Evolutionary conservation across 2,797 vertebrate species (phyloP), one percentile per base, ranked within the genome.

Genomic region (Choloepus didactylus): DNA sequence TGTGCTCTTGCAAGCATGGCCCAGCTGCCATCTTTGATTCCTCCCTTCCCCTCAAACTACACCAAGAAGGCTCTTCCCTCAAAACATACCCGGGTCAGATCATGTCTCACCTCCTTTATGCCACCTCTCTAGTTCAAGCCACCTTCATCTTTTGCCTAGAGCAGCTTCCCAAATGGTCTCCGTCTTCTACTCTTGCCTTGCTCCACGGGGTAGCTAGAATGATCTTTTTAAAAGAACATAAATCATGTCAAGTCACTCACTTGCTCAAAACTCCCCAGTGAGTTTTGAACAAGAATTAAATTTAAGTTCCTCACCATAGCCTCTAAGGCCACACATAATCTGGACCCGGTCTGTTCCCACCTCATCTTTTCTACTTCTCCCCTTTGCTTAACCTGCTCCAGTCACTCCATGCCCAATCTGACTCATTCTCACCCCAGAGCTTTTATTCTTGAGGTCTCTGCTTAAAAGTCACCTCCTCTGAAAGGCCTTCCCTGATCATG

Each of bases 361-460:
- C 41, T 86, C 15, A 27, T 38, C 41, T 85, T 89, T 56, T 80
- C 77, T 91, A 15, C 14, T 72, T 12, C 41, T 73, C 38, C n/a
- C 54, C 67, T 49, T 64, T 62, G 27, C 49, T 41, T 67, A 38
- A 64, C 60, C 41, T 72, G 66, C 72, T 95, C 66, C 56, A 67
- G 27, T 18, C 9, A 62, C 18, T 46, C 60, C n/a, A 3, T 12
- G 87, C 41, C 77, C 9, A 64, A 67, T 16, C 69, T 49, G 46
- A n/a, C 51, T 72, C 77, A 81, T 25, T 95, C 80, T 86, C 88
- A 59, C 18, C 35, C 56, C 31, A 64, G 19, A n/a, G 8, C 29
- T 87, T 89, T 80, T 87, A 69, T 41, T 75, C 2, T 62, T 73
- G 11, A 94, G 87, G 64, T 56, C 12, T 86, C 54, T 89, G 44